These are phyloP conservation scores for Epizoanthus scotinus DNA, from an alignment of 92 coral and sea anemone species.

Conservation along the genomic window DNA sequence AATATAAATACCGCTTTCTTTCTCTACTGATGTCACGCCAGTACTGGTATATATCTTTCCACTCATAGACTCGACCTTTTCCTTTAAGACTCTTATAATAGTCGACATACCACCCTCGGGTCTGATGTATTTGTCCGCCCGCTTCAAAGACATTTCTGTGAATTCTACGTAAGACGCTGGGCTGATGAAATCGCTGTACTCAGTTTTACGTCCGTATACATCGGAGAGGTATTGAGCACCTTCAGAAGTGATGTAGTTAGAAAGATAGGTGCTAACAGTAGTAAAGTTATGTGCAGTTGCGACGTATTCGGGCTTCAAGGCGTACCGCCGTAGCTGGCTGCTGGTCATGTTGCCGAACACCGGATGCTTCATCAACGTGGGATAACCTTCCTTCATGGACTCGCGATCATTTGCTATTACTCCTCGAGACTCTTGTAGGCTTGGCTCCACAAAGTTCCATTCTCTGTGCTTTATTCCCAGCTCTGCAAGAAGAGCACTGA, in stretches of 20 bases:
- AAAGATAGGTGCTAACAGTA: conserved; percentile 70
- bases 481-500: conserved; percentile 62
- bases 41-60: conserved; percentile 63
- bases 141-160: conserved; percentile 58
- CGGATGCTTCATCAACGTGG: conserved; percentile 52
- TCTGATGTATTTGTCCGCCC: conserved; percentile 56
- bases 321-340: conserved; percentile 60
- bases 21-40: conserved; percentile 51
- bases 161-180: conserved; percentile 75
- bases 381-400: conserved; percentile 69
- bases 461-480: conserved; percentile 64
- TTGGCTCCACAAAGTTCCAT: conserved; percentile 71
- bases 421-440: conserved; percentile 73
- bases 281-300: conserved; percentile 61
- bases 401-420: conserved; percentile 61
- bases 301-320: conserved; percentile 59
- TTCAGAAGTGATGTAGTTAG: conserved; percentile 69
- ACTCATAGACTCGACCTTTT: conserved; percentile 52
- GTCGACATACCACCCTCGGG: conserved; percentile 81
- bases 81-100: conserved; percentile 50
- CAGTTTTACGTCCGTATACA: conserved; percentile 74
- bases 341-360: conserved; percentile 71
- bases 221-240: conserved; percentile 82
- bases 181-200: conserved; percentile 75
- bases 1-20: not conserved